phyloP scores from a whole-genome alignment of 2,113 vertebrate species.

The Motacilla tschutschensis region DNA sequence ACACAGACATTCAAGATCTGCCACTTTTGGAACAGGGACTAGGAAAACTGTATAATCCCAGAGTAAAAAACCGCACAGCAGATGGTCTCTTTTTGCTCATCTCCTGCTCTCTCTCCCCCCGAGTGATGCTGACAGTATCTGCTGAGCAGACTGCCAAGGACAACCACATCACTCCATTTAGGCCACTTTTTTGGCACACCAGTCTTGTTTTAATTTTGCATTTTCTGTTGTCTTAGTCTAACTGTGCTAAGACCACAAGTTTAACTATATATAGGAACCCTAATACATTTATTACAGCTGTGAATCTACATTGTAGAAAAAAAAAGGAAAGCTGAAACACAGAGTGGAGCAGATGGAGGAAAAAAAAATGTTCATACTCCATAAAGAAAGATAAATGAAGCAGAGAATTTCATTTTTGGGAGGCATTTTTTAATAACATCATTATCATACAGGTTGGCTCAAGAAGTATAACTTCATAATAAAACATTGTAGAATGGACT shows the following conservation, averaged over 20 bases:
- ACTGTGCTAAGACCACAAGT: background rate
- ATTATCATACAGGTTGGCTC: background rate
- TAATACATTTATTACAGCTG: background rate
- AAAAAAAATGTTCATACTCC: background rate
- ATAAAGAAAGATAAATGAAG: constrained; percentile 18
- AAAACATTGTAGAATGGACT: constrained; percentile 16
- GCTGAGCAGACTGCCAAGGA: background rate
- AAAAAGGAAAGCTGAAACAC: background rate
- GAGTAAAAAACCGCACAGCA: background rate
- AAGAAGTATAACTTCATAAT: background rate
- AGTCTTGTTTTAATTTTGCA: background rate
- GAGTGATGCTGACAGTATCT: background rate
- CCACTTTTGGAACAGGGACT: constrained; percentile 4
- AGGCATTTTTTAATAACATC: background rate
- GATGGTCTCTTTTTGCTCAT: constrained; percentile 21
- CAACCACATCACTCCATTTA: background rate
- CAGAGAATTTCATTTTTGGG: background rate
- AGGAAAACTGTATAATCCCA: constrained; percentile 13
- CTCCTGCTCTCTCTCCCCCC: background rate
- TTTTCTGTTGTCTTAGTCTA: background rate
- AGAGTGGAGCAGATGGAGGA: background rate
- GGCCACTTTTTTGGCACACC: background rate
- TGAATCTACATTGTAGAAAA: background rate
- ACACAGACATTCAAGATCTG: background rate
- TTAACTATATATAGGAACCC: background rate